A percentile compares a stretch with the other conserved stretches of the same genome.
Evolutionary conservation across 30 jellyfish, hydroid and myxozoan genomes (phyloP).

Genomic region (Hydractinia symbiolongicarpus): DNA sequence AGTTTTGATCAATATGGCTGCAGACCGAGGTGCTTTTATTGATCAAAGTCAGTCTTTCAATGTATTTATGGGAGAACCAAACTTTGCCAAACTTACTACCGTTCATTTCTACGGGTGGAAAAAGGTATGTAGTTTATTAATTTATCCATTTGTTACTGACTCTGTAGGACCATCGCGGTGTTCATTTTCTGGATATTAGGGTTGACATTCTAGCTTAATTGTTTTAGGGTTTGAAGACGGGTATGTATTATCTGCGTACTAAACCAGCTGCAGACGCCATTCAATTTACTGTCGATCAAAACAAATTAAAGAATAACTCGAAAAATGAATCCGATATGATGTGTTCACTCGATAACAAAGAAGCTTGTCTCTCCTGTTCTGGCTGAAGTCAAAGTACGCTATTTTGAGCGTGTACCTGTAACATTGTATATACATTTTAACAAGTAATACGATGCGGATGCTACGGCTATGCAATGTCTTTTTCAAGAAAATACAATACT

Average conservation of each 20-base stretch:
- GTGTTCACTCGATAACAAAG: conserved; percentile 86
- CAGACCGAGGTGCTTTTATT: conserved; percentile 98
- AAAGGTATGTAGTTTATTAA: conserved; percentile 47
- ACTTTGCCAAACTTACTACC: conserved; percentile 80
- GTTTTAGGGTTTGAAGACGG: conserved; percentile 92
- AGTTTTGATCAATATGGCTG: conserved; percentile 85
- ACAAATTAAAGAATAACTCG: conserved; percentile 38
- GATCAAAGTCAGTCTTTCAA: conserved; percentile 99
- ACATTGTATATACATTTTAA: no score
- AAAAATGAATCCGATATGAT: conserved; percentile 43
- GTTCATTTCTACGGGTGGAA: conserved; percentile 99
- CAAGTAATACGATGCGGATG: no score
- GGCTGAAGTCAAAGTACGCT: conserved; percentile 15
- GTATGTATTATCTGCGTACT: conserved; percentile 96
- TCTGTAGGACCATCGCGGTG: neutral
- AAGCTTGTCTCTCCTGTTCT: conserved; percentile 63
- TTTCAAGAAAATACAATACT: no score
- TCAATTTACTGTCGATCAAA: conserved; percentile 92
- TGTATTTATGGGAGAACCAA: conserved; percentile 93
- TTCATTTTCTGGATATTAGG: neutral
- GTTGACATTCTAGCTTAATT: neutral
- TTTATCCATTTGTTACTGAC: neutral
- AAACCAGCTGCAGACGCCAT: conserved; percentile 97
- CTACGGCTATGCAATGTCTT: no score
- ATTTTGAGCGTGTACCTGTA: no score